Conservation (phyloP, 2,888 invertebrate species). For the Morpho achilles region DNA sequence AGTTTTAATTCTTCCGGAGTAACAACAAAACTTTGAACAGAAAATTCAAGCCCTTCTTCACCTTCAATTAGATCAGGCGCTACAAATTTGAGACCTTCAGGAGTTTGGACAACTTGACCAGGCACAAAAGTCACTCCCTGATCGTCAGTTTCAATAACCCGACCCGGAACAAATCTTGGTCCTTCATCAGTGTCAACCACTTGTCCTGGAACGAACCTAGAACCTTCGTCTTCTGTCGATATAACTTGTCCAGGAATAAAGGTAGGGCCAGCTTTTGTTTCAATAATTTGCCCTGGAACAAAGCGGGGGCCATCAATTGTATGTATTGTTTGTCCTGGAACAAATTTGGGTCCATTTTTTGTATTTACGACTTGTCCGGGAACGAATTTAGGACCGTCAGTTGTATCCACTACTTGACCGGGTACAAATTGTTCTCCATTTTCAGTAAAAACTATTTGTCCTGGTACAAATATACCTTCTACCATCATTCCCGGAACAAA, state of each 20-base stretch:
- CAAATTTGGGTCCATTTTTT: constrained; percentile 81
- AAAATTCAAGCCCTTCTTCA: constrained; percentile 83
- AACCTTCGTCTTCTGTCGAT: constrained; percentile 79
- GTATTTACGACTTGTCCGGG: constrained; percentile 88
- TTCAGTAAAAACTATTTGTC: constrained; percentile 84
- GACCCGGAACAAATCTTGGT: constrained; percentile 84
- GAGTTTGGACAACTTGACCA: constrained; percentile 87
- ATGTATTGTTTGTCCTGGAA: constrained; percentile 85
- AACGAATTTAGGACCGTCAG: constrained; percentile 85
- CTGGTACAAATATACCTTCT: constrained; percentile 83
- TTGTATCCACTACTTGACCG: constrained; percentile 85
- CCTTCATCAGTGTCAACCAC: constrained; percentile 86
- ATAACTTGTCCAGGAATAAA: constrained; percentile 90
- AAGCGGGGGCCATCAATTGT: constrained; percentile 85
- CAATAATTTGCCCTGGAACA: constrained; percentile 88
- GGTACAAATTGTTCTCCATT: constrained; percentile 85
- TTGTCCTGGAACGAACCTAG: constrained; percentile 82
- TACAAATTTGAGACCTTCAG: constrained; percentile 84
- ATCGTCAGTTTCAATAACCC: constrained; percentile 84
- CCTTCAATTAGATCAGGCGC: constrained; percentile 84
- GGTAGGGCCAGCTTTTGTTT: constrained; percentile 86
- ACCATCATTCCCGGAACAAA: constrained; percentile 85
- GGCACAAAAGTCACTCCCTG: constrained; percentile 87
- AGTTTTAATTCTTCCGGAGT: constrained; percentile 73
- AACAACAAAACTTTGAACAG: constrained; percentile 83